Conservation (phyloP, 2,888 invertebrate genomes). For the Rotaria macrura region DNA sequence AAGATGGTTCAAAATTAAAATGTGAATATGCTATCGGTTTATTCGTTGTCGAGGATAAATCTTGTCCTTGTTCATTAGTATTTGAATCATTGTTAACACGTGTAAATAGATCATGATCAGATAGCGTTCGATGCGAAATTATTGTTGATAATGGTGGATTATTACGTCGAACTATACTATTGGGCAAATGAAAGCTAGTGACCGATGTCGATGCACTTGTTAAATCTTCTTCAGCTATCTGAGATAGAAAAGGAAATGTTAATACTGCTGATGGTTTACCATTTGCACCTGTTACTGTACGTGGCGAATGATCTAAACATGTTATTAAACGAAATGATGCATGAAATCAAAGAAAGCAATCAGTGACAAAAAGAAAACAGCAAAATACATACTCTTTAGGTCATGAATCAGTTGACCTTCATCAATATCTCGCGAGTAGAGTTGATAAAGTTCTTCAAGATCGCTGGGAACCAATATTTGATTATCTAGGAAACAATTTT, state of each 20-base stretch:
- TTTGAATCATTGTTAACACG: neutral
- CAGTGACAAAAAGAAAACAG: neutral
- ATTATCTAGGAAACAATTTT: constrained; percentile 36
- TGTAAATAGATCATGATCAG: constrained; percentile 16
- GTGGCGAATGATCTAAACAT: neutral
- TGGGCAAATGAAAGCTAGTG: neutral
- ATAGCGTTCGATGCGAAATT: neutral
- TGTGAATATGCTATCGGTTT: neutral
- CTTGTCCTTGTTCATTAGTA: too few species aligned
- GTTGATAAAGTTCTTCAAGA: constrained; percentile 43
- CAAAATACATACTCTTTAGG: neutral
- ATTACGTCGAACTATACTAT: neutral
- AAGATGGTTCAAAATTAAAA: neutral
- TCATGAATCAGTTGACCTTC: constrained; percentile 35
- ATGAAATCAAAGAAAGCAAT: too few species aligned
- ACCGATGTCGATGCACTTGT: constrained; percentile 14
- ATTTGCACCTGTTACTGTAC: neutral
- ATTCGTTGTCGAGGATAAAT: neutral
- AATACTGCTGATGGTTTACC: neutral
- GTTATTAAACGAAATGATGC: neutral
- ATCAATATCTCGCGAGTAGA: constrained; percentile 42
- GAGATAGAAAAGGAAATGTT: neutral
- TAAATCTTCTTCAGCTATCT: constrained; percentile 15
- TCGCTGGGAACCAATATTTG: constrained; percentile 40
- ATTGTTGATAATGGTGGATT: neutral